These are phyloP conservation scores for Melanogrammus aeglefinus DNA, from an alignment of 2,797 vertebrate species.

Conservation along the genomic window DNA sequence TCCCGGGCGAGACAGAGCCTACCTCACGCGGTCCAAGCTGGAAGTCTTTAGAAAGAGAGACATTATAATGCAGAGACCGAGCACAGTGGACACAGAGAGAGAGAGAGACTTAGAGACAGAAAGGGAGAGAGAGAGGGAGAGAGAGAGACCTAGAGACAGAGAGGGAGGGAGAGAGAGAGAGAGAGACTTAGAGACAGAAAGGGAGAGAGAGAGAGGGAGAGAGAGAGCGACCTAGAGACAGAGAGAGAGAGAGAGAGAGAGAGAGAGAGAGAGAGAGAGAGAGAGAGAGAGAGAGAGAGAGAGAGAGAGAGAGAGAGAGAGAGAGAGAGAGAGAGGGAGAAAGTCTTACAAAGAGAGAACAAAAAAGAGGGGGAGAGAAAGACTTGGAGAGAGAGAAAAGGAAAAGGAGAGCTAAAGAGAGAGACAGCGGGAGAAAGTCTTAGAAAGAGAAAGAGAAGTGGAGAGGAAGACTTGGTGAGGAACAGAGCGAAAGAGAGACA, in stretches of 20 bases:
- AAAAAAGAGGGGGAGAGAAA: not conserved
- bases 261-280: not conserved
- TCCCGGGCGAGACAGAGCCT: conserved; percentile 5
- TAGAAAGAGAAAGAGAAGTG: not conserved
- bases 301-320: too few relatives aligned
- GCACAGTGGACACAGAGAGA: not conserved
- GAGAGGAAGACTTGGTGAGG: not conserved
- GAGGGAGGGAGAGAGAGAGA: not conserved
- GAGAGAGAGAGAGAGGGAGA: not conserved
- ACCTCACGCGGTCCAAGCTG: not conserved
- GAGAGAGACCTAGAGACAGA: too few relatives aligned
- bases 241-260: not conserved
- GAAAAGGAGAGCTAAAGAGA: too few relatives aligned
- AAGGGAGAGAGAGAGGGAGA: not conserved
- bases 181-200: too few relatives aligned
- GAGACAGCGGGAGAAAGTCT: too few relatives aligned
- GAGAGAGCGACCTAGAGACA: too few relatives aligned
- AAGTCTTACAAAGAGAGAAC: not conserved
- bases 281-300: too few relatives aligned
- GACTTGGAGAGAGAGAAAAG: not conserved
- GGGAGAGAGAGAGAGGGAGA: too few relatives aligned
- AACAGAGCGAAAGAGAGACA: not conserved
- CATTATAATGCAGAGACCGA: conserved; percentile 2
- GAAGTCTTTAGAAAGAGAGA: conserved; percentile 8
- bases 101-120: not conserved